phyloP scores from a whole-genome alignment of 2,113 vertebrate species.

The Cyanocitta stelleri region DNA sequence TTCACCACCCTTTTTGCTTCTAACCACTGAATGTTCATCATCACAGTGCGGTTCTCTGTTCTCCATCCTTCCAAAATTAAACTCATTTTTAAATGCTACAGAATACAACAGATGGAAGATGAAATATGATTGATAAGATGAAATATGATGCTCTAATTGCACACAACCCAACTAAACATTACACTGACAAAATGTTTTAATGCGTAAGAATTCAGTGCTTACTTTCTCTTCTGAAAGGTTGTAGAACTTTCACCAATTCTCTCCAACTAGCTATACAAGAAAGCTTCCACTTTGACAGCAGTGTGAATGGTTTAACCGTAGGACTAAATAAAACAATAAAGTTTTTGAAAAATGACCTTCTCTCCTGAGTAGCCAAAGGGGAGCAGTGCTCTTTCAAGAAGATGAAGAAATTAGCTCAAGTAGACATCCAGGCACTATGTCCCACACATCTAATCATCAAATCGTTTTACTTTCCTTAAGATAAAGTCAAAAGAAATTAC shows the following conservation, averaged over 20 bases:
- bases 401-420: conserved; percentile 65
- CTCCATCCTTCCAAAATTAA: background rate
- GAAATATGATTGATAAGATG: background rate
- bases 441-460: conserved; percentile 69
- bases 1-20: background rate
- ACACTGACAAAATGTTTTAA: background rate
- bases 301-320: background rate
- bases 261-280: background rate
- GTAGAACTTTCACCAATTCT: background rate
- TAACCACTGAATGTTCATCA: background rate
- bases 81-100: background rate
- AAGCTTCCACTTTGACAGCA: background rate
- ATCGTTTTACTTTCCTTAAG: conserved; percentile 63
- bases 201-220: background rate
- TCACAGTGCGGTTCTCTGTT: background rate
- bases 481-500: conserved; percentile 71
- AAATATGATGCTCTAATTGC: background rate
- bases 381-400: conserved; percentile 66
- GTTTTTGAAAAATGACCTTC: conserved; percentile 68
- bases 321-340: conserved; percentile 40
- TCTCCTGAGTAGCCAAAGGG: conserved; percentile 61
- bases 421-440: conserved; percentile 65
- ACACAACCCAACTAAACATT: background rate
- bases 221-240: background rate
- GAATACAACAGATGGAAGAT: background rate